Evolutionary conservation across 1,140 invertebrate species (phyloP), one percentile per base, ranked within the genome.

Genomic region (Drosophila watanabei): DNA sequence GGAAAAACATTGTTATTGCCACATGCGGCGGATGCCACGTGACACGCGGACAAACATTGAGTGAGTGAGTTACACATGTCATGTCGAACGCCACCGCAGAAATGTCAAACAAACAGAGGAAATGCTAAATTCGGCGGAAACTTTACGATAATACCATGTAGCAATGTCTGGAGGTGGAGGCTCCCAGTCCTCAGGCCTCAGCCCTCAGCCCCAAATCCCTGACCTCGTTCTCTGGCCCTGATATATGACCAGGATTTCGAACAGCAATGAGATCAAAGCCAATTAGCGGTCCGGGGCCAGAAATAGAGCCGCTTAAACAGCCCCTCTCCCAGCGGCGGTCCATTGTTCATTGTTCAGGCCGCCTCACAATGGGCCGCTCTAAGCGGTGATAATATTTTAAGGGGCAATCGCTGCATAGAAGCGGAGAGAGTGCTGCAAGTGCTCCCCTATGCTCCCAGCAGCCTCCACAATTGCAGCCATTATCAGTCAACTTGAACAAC

Each of bases 11-110:
- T 76, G 57, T 77, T 77, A 59, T 70, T 75, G 70, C 69, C 86
- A 90, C 85, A 90, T 90, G 79, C 81, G 86, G 75, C 86, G 82
- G 75, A 82, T 82, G 72, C 86, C 86, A 90, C 86, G 86, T 90
- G 86, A 90, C 87, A 90, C 33, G 54, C 64, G 63, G 79, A 85
- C 89, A 85, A 90, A 90, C 86, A 87, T 79, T 75, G 69, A 75
- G 75, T 63, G 75, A 77, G 82, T 63, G 75, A 77, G 82, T 63
- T 60, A 70, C 64, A 86, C 58, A 60, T 66, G 81, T 77, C 66
- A 71, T 73, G 75, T 39, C 49, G 70, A 28, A 48, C 20, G 24
- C 52, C 45, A 49, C 77, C 80, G 64, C 65, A 79, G 56, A 64
- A 86, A 82, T 85, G 82, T 82, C 86, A 90, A 82, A 90, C 69